Evolutionary conservation across 2,113 vertebrate genomes (phyloP), one percentile per base, ranked within the genome.

Genomic region (Chrysochloris asiatica): DNA sequence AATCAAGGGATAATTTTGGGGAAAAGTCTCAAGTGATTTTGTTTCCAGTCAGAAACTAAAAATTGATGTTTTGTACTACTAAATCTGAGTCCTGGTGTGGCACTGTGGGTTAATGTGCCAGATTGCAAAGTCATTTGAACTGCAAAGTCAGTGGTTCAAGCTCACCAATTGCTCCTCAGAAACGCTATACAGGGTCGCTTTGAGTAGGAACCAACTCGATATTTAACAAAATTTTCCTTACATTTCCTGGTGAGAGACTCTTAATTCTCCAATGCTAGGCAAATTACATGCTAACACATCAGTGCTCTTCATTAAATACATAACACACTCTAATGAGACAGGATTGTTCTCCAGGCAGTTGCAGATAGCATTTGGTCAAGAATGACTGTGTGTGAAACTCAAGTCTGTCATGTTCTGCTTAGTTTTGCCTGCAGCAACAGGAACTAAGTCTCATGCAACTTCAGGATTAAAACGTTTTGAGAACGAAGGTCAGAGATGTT

Each of bases 371-470:
- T 4, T 91, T 65, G 86, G 82, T 90, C 88, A 75, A 28, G 24
- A 87, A 82, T 88, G 79, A 48, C 21, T 67, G 87, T 13, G n/a
- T n/a, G 79, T 65, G 52, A 89, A 89, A 61, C 73, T 73, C 65
- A 90, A 88, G 54, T 54, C 52, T 61, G 88, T 82, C 52, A 88
- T 93, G 86, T 36, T 83, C 65, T 81, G 75, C 50, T 94, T 93
- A 87, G 28, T 84, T 36, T 50, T 92, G 86, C 92, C 96, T 65
- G 22, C 54, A 73, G 4, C 24, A n/a, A 69, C 24, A 48, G 3
- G 22, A 54, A 5, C 6, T 5, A 48, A 43, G 12, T 63, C 76
- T 76, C 59, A 63, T 56, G 43, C 50, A 41, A 83, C 59, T 85
- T 86, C 33, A 73, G 80, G 47, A 41, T 76, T 71, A 72, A 79